Conservation (phyloP, 1,140 invertebrate species). For the Zaprionus tsacasi region DNA sequence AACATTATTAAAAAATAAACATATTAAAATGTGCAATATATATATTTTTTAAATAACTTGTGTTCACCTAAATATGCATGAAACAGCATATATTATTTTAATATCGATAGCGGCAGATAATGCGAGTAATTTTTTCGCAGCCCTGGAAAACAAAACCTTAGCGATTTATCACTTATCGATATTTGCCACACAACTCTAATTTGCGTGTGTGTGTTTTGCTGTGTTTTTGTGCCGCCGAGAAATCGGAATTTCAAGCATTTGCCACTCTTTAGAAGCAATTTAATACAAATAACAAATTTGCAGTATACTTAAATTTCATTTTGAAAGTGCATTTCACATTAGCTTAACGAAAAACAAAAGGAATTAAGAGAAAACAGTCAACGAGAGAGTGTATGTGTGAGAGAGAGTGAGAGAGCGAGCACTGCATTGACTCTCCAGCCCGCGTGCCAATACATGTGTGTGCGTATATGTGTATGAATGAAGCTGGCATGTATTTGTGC, state of each 20-base stretch:
- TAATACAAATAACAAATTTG: background rate
- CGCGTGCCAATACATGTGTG: slow-evolving; percentile 35
- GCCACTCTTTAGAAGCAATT: slow-evolving; percentile 10
- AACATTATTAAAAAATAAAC: background rate
- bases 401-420: slow-evolving; percentile 26
- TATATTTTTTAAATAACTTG: too few species aligned
- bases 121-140: background rate
- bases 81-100: too few species aligned
- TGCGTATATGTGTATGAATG: slow-evolving; percentile 44
- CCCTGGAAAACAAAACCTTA: background rate
- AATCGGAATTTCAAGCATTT: slow-evolving; percentile 54
- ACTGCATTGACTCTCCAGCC: slow-evolving; percentile 16
- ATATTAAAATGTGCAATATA: background rate
- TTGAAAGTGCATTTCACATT: slow-evolving; percentile 12
- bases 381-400: slow-evolving; percentile 19
- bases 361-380: slow-evolving; percentile 11
- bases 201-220: slow-evolving; percentile 38
- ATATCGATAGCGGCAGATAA: background rate
- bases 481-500: slow-evolving; percentile 46
- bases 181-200: slow-evolving; percentile 27
- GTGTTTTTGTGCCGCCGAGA: slow-evolving; percentile 58
- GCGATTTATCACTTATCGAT: slow-evolving; percentile 13
- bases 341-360: background rate
- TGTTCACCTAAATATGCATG: too few species aligned
- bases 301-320: slow-evolving; percentile 2